Conservation (phyloP, 2,888 invertebrate species). For the Dryococelus australis region DNA sequence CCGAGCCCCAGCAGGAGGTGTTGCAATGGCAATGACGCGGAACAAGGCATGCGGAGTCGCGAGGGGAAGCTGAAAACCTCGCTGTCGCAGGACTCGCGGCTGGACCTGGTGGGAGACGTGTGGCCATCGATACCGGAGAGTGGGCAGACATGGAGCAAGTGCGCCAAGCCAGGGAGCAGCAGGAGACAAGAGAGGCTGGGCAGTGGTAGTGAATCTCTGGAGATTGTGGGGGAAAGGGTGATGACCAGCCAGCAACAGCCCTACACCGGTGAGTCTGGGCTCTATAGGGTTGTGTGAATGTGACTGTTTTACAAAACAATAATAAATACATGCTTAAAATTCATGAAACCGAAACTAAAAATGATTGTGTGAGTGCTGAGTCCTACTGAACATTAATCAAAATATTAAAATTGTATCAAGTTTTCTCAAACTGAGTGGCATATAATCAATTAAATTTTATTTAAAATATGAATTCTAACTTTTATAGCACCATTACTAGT, state of each 20-base stretch:
- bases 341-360: too few relatives aligned
- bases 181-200: conserved; percentile 32
- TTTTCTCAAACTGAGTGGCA: too few relatives aligned
- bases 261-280: background rate
- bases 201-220: conserved; percentile 35
- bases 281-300: too few relatives aligned
- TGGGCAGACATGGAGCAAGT: conserved; percentile 29
- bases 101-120: conserved; percentile 33
- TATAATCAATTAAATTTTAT: too few relatives aligned
- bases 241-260: background rate
- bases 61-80: conserved; percentile 40
- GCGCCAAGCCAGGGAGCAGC: background rate
- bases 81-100: conserved; percentile 35
- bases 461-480: too few relatives aligned
- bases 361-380: too few relatives aligned
- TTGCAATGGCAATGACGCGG: conserved; percentile 27
- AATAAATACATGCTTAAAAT: too few relatives aligned
- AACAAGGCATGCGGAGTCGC: background rate
- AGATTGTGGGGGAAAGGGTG: conserved; percentile 35
- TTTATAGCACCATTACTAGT: too few relatives aligned
- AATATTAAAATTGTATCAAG: too few relatives aligned
- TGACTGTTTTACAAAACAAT: too few relatives aligned
- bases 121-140: conserved; percentile 37
- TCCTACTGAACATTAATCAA: too few relatives aligned
- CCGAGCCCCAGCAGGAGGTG: conserved; percentile 30